phyloP scores from a whole-genome alignment of 2,797 vertebrate genomes.

The Centropyge bicolor region DNA sequence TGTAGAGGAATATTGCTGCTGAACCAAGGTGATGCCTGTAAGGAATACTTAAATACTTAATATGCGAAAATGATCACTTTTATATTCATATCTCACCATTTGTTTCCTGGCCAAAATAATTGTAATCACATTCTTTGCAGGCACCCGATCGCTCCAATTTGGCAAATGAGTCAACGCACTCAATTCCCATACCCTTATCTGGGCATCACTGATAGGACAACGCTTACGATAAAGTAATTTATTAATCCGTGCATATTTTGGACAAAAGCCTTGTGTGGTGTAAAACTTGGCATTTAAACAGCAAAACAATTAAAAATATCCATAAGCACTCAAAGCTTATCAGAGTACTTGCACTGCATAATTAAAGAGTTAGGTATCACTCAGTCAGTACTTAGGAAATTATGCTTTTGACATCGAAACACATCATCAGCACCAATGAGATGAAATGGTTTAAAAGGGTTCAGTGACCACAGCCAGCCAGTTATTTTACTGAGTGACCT shows the following conservation, averaged over 20 bases:
- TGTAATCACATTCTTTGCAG: background rate
- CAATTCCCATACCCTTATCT: background rate
- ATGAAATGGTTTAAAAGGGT: background rate
- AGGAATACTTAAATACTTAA: slow-evolving; percentile 23
- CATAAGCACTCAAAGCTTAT: background rate
- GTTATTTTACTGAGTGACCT: slow-evolving; percentile 1
- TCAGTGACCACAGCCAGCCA: slow-evolving; percentile 2
- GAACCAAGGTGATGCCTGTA: slow-evolving; percentile 37
- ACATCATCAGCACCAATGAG: background rate
- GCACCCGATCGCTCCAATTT: slow-evolving; percentile 14
- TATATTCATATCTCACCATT: slow-evolving; percentile 7
- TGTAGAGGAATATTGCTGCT: slow-evolving; percentile 21
- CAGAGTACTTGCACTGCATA: background rate
- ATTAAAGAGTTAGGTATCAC: background rate
- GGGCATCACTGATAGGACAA: background rate
- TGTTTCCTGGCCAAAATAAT: background rate
- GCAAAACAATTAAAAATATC: background rate
- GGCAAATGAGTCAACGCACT: slow-evolving; percentile 18
- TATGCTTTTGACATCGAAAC: background rate
- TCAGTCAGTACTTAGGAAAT: background rate
- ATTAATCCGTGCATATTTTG: background rate
- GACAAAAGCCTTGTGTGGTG: background rate
- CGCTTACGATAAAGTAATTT: background rate
- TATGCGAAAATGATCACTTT: background rate
- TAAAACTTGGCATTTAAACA: background rate